phyloP scores from a whole-genome alignment of 2,888 invertebrate genomes.

The Cyaniris semiargus region DNA sequence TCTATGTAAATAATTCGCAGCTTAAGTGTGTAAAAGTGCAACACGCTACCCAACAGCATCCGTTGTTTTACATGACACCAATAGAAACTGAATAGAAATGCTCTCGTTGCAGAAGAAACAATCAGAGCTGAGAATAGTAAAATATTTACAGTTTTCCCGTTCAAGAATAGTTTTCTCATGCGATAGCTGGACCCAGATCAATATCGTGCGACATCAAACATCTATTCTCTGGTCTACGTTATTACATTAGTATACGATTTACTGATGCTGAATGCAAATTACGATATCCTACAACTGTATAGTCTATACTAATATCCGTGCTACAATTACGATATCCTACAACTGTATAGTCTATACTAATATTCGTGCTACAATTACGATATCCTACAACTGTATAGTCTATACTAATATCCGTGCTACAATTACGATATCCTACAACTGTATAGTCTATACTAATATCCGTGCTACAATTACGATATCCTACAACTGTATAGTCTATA shows the following conservation, averaged over 20 bases:
- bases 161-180: slow-evolving; percentile 1
- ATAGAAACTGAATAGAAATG: slow-evolving; percentile 21
- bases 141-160: slow-evolving; percentile 3
- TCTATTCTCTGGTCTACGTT: background rate
- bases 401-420: no score
- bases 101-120: slow-evolving; percentile 14
- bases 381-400: background rate
- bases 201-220: slow-evolving; percentile 7
- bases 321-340: background rate
- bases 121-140: slow-evolving; percentile 16
- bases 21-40: background rate
- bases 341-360: background rate
- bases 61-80: slow-evolving; percentile 15
- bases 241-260: background rate
- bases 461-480: background rate
- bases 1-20: background rate
- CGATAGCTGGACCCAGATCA: background rate
- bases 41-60: background rate
- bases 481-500: background rate
- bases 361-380: background rate
- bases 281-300: background rate
- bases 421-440: background rate
- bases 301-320: no score
- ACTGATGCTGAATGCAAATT: background rate
- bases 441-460: no score